Evolutionary conservation across 2,797 vertebrate species (phyloP), one percentile per base, ranked within the genome.

Genomic region (Erethizon dorsatum): DNA sequence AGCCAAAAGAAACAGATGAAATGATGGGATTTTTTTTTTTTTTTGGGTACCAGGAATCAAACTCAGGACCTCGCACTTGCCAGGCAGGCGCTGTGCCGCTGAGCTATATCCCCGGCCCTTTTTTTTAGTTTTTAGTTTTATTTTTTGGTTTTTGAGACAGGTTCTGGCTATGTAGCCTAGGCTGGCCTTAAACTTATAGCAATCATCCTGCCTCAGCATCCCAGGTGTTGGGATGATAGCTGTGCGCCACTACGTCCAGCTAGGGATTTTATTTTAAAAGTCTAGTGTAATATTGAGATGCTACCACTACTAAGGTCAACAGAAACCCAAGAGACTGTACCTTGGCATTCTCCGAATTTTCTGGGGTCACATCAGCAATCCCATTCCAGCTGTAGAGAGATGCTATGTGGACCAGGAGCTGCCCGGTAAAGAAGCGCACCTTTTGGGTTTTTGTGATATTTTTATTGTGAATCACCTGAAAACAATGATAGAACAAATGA

Each of bases 361-460:
- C 99, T 41, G 98, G 94, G 87, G 96, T 98, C 71, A 99, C 99
- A 69, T 99, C 99, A 9, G 98, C 98, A 85, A 99, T 99, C 28
- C 99, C 99, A 18, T 99, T 99, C 99, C 99, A 99, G 75, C 97
- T 98, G 96, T 99, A 99, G 41, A 99, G 98, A 1, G 99, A 99
- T 0, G 99, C 99, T 0, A 99, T 98, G 90, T 99, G 99, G 97
- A 98, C 98, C 97, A 99, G 95, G 6, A 99, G 45, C 17, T 99
- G 98, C 0, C 99, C 98, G 0, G 99, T 99, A 95, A 99, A 99
- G 97, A 99, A 99, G 1, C 98, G 99, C 54, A 99, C 99, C 95
- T 99, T 99, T 98, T 99, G 99, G 0, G 99, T 99, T 98, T 99
- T 99, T 71, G 98, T 99, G 87, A 99, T 96, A 2, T 91, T 98